Percentiles rank a stretch among this genome's conserved stretches.
phyloP scores from a whole-genome alignment of 1,140 invertebrate genomes.

The Drosophila parabipectinata region DNA sequence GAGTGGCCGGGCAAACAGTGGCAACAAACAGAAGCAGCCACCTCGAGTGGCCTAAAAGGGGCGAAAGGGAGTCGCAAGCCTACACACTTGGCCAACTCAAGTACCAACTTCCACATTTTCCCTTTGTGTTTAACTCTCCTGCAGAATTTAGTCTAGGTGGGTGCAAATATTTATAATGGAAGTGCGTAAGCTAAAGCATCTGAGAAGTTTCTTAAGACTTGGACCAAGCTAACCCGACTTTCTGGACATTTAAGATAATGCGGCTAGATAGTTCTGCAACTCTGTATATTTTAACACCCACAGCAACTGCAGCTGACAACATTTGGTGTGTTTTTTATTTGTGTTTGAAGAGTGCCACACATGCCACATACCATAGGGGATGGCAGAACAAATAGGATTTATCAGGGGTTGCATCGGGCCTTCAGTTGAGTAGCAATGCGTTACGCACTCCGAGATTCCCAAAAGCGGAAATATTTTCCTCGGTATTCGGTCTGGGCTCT shows the following conservation, averaged over 20 bases:
- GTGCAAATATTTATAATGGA: background rate
- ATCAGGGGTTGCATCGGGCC: slow-evolving; percentile 30
- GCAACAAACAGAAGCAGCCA: slow-evolving; percentile 36
- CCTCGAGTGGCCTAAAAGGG: slow-evolving; percentile 18
- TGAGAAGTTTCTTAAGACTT: too few species aligned
- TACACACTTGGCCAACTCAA: slow-evolving; percentile 56
- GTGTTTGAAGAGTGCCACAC: slow-evolving; percentile 17
- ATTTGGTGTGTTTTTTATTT: slow-evolving; percentile 47
- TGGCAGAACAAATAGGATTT: slow-evolving; percentile 8
- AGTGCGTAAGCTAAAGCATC: slow-evolving; percentile 1
- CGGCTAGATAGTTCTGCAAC: background rate
- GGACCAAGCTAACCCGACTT: too few species aligned
- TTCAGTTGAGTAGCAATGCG: slow-evolving; percentile 57
- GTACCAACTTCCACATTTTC: slow-evolving; percentile 58
- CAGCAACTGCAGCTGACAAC: slow-evolving; percentile 66
- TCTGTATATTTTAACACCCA: slow-evolving; percentile 41
- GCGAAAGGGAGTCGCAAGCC: slow-evolving; percentile 13
- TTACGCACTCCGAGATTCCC: slow-evolving; percentile 37
- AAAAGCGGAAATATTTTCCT: slow-evolving; percentile 18
- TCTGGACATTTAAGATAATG: too few species aligned
- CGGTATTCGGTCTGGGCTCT: slow-evolving; percentile 7
- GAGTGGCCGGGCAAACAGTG: slow-evolving; percentile 7
- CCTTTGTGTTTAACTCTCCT: slow-evolving; percentile 19
- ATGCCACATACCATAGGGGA: slow-evolving; percentile 16
- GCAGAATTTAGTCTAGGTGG: background rate